Evolutionary conservation across 2,888 invertebrate genomes (phyloP).

Genomic region (Amphipyra tragopoginis): DNA sequence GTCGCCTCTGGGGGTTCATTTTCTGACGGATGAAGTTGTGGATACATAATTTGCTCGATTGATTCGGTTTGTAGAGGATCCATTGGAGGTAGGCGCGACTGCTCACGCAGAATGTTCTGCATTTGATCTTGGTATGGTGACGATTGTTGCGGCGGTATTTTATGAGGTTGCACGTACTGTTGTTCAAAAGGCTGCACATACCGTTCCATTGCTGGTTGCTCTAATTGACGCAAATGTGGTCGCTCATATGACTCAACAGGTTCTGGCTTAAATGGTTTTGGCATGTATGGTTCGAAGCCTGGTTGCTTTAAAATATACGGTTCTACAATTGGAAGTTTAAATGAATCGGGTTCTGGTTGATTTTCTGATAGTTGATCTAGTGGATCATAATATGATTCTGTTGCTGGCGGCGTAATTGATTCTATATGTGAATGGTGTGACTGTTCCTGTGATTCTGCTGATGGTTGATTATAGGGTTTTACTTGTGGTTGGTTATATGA

Average conservation of each 20-base stretch:
- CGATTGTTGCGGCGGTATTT: background rate
- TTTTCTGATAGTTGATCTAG: background rate
- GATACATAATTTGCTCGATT: constrained; percentile 39
- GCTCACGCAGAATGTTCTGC: constrained; percentile 3
- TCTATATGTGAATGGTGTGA: background rate
- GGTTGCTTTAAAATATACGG: constrained; percentile 9
- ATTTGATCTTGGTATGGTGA: background rate
- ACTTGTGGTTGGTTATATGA: background rate
- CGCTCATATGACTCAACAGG: constrained; percentile 1
- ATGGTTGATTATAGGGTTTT: background rate
- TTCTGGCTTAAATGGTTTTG: background rate
- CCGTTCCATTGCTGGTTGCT: background rate
- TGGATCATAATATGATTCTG: background rate
- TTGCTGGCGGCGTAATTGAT: background rate
- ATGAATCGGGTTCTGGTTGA: constrained; percentile 1
- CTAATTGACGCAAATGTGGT: background rate
- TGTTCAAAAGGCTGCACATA: background rate
- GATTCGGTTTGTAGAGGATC: constrained; percentile 7
- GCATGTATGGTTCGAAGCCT: background rate
- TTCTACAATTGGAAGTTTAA: constrained; percentile 4
- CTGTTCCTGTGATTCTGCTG: too few relatives aligned
- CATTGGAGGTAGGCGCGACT: too few relatives aligned
- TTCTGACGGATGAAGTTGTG: constrained; percentile 20
- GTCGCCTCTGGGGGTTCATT: background rate
- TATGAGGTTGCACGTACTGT: background rate